These are phyloP conservation scores for Eupithecia dodoneata DNA, from an alignment of 2,888 invertebrate species.

Conservation along the genomic window DNA sequence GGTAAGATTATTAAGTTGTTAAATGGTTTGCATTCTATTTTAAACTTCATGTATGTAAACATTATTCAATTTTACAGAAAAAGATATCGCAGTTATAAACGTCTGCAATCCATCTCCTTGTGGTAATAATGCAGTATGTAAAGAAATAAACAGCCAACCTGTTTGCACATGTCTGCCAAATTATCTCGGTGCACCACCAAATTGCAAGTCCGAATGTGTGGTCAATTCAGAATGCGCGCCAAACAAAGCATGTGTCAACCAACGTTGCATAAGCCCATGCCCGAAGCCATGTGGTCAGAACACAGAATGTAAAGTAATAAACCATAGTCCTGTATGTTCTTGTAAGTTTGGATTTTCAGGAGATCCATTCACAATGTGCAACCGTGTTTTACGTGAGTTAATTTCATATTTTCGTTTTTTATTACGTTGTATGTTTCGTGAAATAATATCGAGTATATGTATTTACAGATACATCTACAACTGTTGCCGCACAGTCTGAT, in stretches of 20 bases:
- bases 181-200: slow-evolving; percentile 87
- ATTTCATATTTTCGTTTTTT: slow-evolving; percentile 8
- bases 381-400: slow-evolving; percentile 82
- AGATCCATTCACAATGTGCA: slow-evolving; percentile 87
- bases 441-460: not conserved
- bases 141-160: slow-evolving; percentile 87
- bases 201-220: slow-evolving; percentile 86
- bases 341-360: slow-evolving; percentile 88
- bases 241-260: slow-evolving; percentile 87
- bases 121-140: slow-evolving; percentile 89
- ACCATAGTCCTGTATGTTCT: slow-evolving; percentile 89
- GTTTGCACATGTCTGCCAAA: slow-evolving; percentile 88
- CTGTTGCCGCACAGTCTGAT: slow-evolving; percentile 71
- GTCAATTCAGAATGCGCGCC: slow-evolving; percentile 86
- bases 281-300: slow-evolving; percentile 87
- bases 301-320: slow-evolving; percentile 87
- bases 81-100: slow-evolving; percentile 67
- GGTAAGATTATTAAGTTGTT: slow-evolving; percentile 56
- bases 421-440: not conserved
- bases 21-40: not conserved
- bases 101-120: slow-evolving; percentile 91
- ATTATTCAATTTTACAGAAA: slow-evolving; percentile 58
- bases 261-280: slow-evolving; percentile 88
- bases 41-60: not conserved
- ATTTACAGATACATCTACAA: slow-evolving; percentile 63